Evolutionary conservation across 2,888 invertebrate genomes (phyloP).

Genomic region (Habrosyne pyritoides): DNA sequence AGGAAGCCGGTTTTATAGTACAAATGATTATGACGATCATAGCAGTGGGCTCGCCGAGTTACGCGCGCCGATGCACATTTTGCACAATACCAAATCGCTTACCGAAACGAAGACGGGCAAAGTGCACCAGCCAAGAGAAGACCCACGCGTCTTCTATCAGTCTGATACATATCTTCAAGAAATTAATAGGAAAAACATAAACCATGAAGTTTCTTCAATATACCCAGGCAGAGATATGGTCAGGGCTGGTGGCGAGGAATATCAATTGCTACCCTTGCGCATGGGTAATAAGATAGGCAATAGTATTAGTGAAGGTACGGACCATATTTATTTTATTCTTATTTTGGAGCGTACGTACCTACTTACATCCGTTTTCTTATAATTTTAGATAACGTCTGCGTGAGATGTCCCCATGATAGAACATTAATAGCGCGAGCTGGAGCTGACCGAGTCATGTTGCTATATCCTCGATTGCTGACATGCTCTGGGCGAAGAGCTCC

Average conservation of each 20-base stretch:
- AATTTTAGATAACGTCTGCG: constrained; percentile 49
- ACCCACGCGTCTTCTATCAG: constrained; percentile 72
- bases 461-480: constrained; percentile 54
- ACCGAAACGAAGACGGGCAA: constrained; percentile 50
- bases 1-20: constrained; percentile 31
- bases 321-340: background rate
- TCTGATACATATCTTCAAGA: constrained; percentile 74
- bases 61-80: constrained; percentile 49
- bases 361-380: constrained; percentile 10
- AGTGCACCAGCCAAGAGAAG: constrained; percentile 68
- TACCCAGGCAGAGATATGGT: constrained; percentile 66
- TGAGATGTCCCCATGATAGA: constrained; percentile 73
- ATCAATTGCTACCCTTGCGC: constrained; percentile 33
- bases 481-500: constrained; percentile 60
- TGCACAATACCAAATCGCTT: constrained; percentile 45
- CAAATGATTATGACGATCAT: constrained; percentile 70
- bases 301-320: constrained; percentile 37
- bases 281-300: constrained; percentile 39
- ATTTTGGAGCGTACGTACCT: background rate
- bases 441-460: constrained; percentile 57
- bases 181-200: constrained; percentile 57
- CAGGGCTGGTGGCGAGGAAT: constrained; percentile 39
- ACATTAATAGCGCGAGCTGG: constrained; percentile 68
- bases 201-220: constrained; percentile 58
- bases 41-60: constrained; percentile 57